Conservation (phyloP, 2,888 invertebrate genomes). For the Volucella inanis region DNA sequence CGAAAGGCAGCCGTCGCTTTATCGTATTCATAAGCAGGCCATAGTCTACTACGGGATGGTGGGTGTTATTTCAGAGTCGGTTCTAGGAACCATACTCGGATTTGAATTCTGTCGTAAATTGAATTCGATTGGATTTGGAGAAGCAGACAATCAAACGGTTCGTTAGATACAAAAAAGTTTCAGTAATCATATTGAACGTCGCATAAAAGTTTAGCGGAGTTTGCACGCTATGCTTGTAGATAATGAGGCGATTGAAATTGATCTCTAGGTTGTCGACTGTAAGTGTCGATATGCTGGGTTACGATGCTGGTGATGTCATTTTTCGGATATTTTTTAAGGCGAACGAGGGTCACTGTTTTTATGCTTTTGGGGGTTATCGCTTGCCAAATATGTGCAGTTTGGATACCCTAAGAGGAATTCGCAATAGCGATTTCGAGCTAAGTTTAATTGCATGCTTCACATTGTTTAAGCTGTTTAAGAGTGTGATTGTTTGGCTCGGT, state of each 20-base stretch:
- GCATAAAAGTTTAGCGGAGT: neutral
- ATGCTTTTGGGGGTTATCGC: neutral
- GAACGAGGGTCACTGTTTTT: neutral
- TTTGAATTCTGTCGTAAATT: conserved; percentile 63
- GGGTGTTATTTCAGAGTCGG: conserved; percentile 16
- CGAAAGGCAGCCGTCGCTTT: neutral
- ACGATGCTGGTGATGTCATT: conserved; percentile 49
- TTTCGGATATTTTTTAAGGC: neutral
- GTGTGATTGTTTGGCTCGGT: too few relatives aligned
- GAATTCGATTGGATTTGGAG: conserved; percentile 18
- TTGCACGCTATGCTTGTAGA: neutral
- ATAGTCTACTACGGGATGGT: neutral
- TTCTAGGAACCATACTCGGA: conserved; percentile 51
- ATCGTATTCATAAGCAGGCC: neutral
- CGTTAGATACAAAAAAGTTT: conserved; percentile 4
- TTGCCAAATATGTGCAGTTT: neutral
- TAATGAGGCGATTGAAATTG: conserved; percentile 16
- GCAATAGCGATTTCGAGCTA: neutral
- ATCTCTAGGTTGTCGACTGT: conserved; percentile 38
- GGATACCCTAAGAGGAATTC: neutral
- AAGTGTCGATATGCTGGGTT: conserved; percentile 28
- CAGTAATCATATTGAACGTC: conserved; percentile 22
- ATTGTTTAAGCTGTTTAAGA: too few relatives aligned
- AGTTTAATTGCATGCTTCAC: too few relatives aligned
- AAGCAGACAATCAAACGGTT: conserved; percentile 6